Conservation (phyloP, 2,888 invertebrate genomes). For the Notocelia uddmanniana region DNA sequence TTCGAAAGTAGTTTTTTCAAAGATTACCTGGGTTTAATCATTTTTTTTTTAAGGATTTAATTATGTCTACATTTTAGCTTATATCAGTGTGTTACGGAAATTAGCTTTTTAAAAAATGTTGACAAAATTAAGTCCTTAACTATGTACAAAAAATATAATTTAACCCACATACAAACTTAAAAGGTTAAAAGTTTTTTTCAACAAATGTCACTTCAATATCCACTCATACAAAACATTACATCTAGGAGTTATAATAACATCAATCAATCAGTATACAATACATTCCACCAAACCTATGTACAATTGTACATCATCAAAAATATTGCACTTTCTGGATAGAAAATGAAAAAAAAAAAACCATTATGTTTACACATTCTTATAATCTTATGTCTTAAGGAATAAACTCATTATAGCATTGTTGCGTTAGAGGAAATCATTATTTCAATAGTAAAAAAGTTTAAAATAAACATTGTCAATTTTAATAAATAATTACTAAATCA, state of each 20-base stretch:
- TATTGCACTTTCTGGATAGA: slow-evolving; percentile 1
- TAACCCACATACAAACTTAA: background rate
- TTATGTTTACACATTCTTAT: background rate
- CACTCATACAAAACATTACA: slow-evolving; percentile 8
- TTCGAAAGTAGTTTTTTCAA: too few species aligned
- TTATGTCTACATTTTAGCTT: too few species aligned
- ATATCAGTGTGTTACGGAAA: too few species aligned
- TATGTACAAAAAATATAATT: too few species aligned
- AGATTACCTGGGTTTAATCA: too few species aligned
- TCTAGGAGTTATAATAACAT: background rate
- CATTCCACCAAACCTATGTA: too few species aligned
- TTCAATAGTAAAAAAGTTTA: background rate
- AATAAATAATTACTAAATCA: slow-evolving; percentile 43
- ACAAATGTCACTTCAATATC: background rate
- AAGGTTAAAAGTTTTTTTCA: background rate
- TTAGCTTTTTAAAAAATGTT: too few species aligned
- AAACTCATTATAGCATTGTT: background rate
- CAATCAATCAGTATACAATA: slow-evolving; percentile 21
- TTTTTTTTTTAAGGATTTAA: too few species aligned
- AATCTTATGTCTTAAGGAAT: background rate
- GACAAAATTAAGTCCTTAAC: too few species aligned
- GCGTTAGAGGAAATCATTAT: background rate
- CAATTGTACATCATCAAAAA: slow-evolving; percentile 20
- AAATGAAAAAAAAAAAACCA: background rate
- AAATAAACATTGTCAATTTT: background rate